A percentile compares a stretch with the other conserved stretches of the same genome.
phyloP scores from a whole-genome alignment of 2,797 vertebrate genomes.

The Hemibagrus guttatus region DNA sequence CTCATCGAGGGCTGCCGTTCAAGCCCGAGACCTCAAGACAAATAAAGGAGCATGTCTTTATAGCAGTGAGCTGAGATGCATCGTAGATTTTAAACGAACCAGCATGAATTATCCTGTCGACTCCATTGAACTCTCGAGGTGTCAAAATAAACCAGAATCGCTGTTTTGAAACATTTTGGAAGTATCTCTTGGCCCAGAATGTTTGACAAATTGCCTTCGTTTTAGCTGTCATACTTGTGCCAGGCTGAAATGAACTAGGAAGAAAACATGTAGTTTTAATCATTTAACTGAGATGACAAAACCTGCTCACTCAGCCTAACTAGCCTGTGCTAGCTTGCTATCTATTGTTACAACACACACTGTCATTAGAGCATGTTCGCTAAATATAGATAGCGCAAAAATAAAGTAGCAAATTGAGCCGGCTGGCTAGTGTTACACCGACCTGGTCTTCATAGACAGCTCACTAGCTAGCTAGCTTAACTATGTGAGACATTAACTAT shows the following conservation, averaged over 20 bases:
- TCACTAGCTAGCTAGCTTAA: neutral
- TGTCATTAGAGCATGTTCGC: neutral
- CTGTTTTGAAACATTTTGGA: constrained; percentile 2
- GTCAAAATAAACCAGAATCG: neutral
- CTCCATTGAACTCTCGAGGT: neutral
- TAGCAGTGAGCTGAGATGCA: neutral
- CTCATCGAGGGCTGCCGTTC: constrained; percentile 24
- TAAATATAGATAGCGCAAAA: neutral
- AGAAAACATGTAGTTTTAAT: neutral
- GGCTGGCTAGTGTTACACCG: neutral
- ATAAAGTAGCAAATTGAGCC: neutral
- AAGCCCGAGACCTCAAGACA: constrained; percentile 23
- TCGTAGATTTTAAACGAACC: neutral
- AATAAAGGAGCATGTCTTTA: constrained; percentile 4
- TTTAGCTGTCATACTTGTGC: neutral
- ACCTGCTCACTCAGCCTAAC: neutral
- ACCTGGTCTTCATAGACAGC: neutral
- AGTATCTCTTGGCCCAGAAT: neutral
- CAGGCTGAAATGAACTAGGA: neutral
- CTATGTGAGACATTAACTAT: neutral
- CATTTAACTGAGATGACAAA: too few species aligned
- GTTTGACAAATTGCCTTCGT: neutral
- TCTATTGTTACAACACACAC: neutral
- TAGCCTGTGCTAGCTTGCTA: neutral
- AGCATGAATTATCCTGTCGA: neutral